Conservation (phyloP, 2,888 invertebrate species). For the Catonia carolina region DNA sequence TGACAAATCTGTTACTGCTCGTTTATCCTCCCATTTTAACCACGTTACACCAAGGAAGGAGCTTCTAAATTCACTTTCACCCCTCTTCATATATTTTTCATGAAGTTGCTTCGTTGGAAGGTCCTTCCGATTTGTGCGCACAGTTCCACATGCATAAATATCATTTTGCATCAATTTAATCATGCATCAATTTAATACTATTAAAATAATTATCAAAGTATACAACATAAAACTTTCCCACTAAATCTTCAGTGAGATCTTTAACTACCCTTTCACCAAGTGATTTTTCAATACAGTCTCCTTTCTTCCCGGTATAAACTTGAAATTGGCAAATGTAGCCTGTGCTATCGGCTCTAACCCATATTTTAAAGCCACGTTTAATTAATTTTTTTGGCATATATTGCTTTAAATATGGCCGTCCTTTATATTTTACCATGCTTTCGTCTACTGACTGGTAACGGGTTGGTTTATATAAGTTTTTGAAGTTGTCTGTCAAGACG, state of each 20-base stretch:
- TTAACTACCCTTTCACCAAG: background rate
- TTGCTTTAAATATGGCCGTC: background rate
- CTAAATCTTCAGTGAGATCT: too few relatives aligned
- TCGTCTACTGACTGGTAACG: background rate
- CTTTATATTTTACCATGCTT: background rate
- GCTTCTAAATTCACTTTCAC: background rate
- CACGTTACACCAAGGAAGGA: slow-evolving; percentile 28
- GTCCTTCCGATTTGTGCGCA: slow-evolving; percentile 2
- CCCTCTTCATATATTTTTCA: background rate
- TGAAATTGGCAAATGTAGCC: background rate
- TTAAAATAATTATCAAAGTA: background rate
- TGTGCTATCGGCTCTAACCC: background rate
- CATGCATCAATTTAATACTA: background rate
- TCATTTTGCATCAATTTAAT: background rate
- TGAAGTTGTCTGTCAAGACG: background rate
- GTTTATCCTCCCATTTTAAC: slow-evolving; percentile 32
- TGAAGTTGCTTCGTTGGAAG: background rate
- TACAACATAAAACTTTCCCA: background rate
- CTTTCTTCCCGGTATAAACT: background rate
- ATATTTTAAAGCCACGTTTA: background rate
- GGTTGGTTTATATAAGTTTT: background rate
- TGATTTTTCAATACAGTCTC: background rate
- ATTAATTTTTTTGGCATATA: background rate
- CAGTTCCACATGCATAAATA: background rate
- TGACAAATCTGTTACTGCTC: slow-evolving; percentile 28